Conservation (phyloP, 2,113 vertebrate species). For the Hemicordylus capensis region DNA sequence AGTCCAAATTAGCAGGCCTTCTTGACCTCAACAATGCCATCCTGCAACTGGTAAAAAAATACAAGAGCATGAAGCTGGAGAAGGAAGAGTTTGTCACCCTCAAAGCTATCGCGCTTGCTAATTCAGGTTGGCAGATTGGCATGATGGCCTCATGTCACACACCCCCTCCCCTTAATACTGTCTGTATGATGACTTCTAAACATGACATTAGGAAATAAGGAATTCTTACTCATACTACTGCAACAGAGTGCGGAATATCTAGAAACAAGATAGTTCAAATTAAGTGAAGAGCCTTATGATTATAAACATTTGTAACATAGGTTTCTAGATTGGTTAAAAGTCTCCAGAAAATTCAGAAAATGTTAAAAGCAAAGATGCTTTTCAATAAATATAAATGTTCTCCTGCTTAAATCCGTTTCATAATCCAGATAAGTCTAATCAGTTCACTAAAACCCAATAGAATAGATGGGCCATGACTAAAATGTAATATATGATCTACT, state of each 20-base stretch:
- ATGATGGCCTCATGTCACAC: constrained; percentile 33
- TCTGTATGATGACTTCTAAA: constrained; percentile 46
- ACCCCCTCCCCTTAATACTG: background rate
- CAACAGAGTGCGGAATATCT: constrained; percentile 38
- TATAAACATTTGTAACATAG: constrained; percentile 6
- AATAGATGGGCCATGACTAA: constrained; percentile 35
- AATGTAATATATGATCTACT: constrained; percentile 29
- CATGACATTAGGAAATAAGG: constrained; percentile 17
- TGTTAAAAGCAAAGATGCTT: constrained; percentile 40
- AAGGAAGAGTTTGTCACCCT: constrained; percentile 99
- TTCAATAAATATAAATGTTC: constrained; percentile 43
- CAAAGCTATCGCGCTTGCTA: constrained; percentile 98
- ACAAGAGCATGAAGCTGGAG: constrained; percentile 97
- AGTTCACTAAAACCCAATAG: constrained; percentile 42
- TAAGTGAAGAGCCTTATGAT: constrained; percentile 19
- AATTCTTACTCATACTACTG: constrained; percentile 30
- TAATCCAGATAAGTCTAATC: constrained; percentile 49
- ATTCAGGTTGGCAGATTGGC: constrained; percentile 90
- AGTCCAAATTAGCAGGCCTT: constrained; percentile 96
- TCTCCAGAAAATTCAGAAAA: constrained; percentile 14
- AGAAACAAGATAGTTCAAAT: constrained; percentile 31
- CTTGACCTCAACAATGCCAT: constrained; percentile 98
- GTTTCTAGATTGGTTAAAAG: constrained; percentile 18
- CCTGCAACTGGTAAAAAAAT: constrained; percentile 98
- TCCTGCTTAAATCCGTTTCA: constrained; percentile 44